These are phyloP conservation scores for Eulemur mongoz DNA, from an alignment of 2,797 vertebrate genomes.

Conservation along the genomic window DNA sequence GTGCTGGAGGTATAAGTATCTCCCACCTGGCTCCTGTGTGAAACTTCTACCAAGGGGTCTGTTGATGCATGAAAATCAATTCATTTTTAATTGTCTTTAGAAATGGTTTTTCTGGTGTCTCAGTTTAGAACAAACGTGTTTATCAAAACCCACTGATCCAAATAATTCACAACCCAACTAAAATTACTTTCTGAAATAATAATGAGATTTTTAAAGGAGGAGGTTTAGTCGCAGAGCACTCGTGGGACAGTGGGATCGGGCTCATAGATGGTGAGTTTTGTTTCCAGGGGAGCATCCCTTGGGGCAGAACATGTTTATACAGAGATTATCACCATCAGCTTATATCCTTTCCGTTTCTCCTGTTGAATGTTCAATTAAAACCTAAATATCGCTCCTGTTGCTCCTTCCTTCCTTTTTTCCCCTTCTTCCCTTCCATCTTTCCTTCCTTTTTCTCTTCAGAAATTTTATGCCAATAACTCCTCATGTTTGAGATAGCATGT, in stretches of 20 bases:
- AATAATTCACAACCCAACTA: slow-evolving; percentile 58
- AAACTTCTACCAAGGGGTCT: accelerated
- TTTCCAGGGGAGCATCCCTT: not conserved
- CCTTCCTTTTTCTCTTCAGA: not conserved
- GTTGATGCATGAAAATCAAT: slow-evolving; percentile 9
- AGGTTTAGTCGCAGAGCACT: not conserved
- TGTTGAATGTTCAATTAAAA: not conserved
- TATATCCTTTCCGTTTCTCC: not conserved
- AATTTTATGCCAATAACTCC: not conserved
- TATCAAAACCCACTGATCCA: slow-evolving; percentile 72
- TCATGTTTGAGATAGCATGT: not conserved
- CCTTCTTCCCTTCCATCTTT: too few relatives aligned
- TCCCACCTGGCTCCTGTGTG: not conserved
- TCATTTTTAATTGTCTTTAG: slow-evolving; percentile 74
- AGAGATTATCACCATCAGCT: not conserved
- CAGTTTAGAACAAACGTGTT: slow-evolving; percentile 73
- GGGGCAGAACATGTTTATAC: not conserved
- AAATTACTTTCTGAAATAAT: slow-evolving; percentile 71
- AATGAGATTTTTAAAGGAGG: slow-evolving; percentile 48
- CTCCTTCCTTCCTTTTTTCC: accelerated
- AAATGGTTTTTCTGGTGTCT: slow-evolving; percentile 68
- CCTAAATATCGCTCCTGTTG: not conserved
- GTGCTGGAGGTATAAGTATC: not conserved
- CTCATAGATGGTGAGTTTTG: not conserved
- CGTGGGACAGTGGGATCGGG: not conserved